Evolutionary conservation across 1,140 invertebrate genomes (phyloP).

Genomic region (Drosophila lowei): DNA sequence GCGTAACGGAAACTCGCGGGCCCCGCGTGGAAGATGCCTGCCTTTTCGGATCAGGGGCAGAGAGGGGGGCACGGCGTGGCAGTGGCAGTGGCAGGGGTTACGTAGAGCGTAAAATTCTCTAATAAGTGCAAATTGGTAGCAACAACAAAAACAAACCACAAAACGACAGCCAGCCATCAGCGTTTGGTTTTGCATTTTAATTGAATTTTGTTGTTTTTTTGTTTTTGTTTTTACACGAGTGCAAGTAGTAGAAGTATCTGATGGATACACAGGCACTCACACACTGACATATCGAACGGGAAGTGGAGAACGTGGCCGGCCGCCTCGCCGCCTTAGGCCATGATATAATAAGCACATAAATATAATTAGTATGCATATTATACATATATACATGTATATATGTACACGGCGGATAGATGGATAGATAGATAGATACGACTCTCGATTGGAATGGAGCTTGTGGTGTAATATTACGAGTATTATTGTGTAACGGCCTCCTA

Average conservation of each 20-base stretch:
- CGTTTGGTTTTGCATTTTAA: conserved; percentile 57
- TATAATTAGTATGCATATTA: conserved; percentile 62
- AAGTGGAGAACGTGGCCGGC: conserved; percentile 51
- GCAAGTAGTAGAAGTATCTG: conserved; percentile 52
- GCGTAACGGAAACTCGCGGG: conserved; percentile 66
- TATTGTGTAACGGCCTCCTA: too few species aligned
- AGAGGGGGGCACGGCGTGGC: background rate
- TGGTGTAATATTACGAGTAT: too few species aligned
- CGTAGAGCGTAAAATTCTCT: conserved; percentile 63
- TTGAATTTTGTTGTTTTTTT: conserved; percentile 28
- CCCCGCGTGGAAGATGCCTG: conserved; percentile 52
- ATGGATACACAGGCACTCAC: conserved; percentile 33
- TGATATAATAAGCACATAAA: conserved; percentile 48
- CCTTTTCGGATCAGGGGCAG: background rate
- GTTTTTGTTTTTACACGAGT: conserved; percentile 17
- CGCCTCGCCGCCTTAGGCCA: conserved; percentile 19
- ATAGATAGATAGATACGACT: conserved; percentile 5
- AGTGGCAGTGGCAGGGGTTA: conserved; percentile 3
- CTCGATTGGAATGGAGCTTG: too few species aligned
- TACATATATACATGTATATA: conserved; percentile 10
- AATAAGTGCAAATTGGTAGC: conserved; percentile 74
- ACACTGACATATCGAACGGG: conserved; percentile 44
- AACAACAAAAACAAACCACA: conserved; percentile 24
- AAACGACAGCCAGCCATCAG: conserved; percentile 8
- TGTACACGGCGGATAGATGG: background rate